Evolutionary conservation across 1,140 invertebrate genomes (phyloP), one percentile per base, ranked within the genome.

Genomic region (Helicorthomorpha holstii): DNA sequence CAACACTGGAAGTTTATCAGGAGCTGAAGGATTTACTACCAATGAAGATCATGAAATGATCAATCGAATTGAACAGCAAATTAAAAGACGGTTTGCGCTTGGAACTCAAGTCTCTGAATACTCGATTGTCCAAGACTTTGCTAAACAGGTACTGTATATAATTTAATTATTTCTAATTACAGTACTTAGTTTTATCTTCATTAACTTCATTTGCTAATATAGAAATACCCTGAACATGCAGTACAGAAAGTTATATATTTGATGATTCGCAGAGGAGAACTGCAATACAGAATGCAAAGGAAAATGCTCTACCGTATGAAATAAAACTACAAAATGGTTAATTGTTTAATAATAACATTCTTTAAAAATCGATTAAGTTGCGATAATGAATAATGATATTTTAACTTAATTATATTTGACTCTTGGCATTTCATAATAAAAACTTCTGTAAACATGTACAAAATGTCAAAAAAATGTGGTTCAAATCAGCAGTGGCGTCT

Each of bases 81-180:
- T 99, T 19, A 98, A 97, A 66, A 75, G 82, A 43, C 74, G 94
- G 48, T 97, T 98, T 68, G 84, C 92, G 1, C 86, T 98, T 57
- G 96, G 95, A 3, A 85, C 89, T 3, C 91, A 95, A 71, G 89
- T 98, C 0, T 94, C 91, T 0, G 88, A 96, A 64, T 81, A 91
- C 63, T 85, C 80, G 50, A 92, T 99, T 58, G 74, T 98, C 19
- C 82, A 91, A 66, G 92, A 98, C 68, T 98, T 99, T 63, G 63
- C 84, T 0, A 79, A 81, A 58, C 89, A 96, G 69, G 72, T 68
- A 63, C 61, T 56, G 47, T 3, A 21, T 50, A 2, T 46, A 46
- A 25, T 46, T 25, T 22, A 7, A 7, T 25, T 25, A 21, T 46
- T 7, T 10, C 19, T 7, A 34, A 34, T 7, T 34, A 51, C 4